Evolutionary conservation across 2,797 vertebrate genomes (phyloP).

Genomic region (Danio kyathit): DNA sequence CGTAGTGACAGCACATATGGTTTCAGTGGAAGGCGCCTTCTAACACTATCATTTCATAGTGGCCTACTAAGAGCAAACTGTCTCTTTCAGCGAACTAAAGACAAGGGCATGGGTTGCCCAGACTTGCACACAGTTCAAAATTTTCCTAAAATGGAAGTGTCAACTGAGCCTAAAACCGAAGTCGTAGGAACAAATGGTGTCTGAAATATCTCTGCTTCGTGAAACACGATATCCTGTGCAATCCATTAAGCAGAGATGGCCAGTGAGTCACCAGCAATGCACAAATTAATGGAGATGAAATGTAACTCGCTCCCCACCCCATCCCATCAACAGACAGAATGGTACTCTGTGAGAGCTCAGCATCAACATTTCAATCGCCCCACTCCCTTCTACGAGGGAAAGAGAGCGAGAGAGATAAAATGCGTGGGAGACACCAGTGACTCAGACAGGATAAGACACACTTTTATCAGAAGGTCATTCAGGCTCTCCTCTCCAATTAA

Average conservation of each 20-base stretch:
- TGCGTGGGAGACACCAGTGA: constrained; percentile 73
- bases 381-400: constrained; percentile 66
- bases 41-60: constrained; percentile 30
- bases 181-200: constrained; percentile 3
- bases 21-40: constrained; percentile 29
- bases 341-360: constrained; percentile 15
- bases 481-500: constrained; percentile 70
- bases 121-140: background rate
- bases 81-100: background rate
- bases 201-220: constrained; percentile 56
- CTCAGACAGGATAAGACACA: constrained; percentile 69
- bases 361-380: constrained; percentile 47
- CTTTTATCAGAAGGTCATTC: constrained; percentile 65
- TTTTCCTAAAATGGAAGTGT: constrained; percentile 19
- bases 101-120: background rate
- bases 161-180: background rate
- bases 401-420: constrained; percentile 61
- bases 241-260: constrained; percentile 45
- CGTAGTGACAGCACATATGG: constrained; percentile 50
- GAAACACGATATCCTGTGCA: constrained; percentile 59
- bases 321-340: constrained; percentile 34
- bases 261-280: constrained; percentile 54
- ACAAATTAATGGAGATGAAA: constrained; percentile 55
- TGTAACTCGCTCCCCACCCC: constrained; percentile 58
- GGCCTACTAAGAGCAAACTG: background rate